Conservation (phyloP, 2,888 invertebrate genomes). For the Pseudeuparius sepicola region DNA sequence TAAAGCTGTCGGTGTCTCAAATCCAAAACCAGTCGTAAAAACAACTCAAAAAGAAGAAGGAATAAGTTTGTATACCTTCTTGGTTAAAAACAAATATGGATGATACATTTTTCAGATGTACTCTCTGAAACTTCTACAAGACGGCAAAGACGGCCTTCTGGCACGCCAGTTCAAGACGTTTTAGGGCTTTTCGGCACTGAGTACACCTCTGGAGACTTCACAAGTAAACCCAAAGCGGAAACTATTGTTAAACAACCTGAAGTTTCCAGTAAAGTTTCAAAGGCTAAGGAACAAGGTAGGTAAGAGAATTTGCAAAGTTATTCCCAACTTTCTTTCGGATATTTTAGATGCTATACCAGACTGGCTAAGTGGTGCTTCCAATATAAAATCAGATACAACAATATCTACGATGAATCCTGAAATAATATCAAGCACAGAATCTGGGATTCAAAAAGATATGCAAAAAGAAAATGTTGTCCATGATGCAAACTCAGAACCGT, state of each 20-base stretch:
- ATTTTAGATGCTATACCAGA: slow-evolving; percentile 34
- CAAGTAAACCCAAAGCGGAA: slow-evolving; percentile 1
- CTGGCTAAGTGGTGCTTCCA: slow-evolving; percentile 30
- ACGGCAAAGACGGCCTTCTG: no score
- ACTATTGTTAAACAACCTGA: slow-evolving; percentile 12
- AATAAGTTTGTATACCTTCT: no score
- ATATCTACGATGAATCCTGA: slow-evolving; percentile 22
- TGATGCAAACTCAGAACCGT: neutral
- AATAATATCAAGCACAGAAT: no score
- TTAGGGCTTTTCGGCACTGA: slow-evolving; percentile 39
- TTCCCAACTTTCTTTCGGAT: no score
- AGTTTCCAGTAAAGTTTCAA: slow-evolving; percentile 29
- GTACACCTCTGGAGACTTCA: slow-evolving; percentile 10
- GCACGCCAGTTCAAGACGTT: no score
- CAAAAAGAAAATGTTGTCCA: slow-evolving; percentile 4
- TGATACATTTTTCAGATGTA: no score
- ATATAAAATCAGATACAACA: slow-evolving; percentile 19
- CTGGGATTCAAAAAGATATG: slow-evolving; percentile 7
- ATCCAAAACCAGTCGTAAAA: no score
- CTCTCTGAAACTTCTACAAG: no score
- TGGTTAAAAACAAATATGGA: no score
- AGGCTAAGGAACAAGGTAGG: slow-evolving; percentile 17
- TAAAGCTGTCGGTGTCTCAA: slow-evolving; percentile 22
- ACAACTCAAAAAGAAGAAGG: no score
- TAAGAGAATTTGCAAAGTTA: slow-evolving; percentile 12